These are phyloP conservation scores for Scolanthus callimorphus DNA, from an alignment of 92 coral and sea anemone genomes.

Conservation along the genomic window DNA sequence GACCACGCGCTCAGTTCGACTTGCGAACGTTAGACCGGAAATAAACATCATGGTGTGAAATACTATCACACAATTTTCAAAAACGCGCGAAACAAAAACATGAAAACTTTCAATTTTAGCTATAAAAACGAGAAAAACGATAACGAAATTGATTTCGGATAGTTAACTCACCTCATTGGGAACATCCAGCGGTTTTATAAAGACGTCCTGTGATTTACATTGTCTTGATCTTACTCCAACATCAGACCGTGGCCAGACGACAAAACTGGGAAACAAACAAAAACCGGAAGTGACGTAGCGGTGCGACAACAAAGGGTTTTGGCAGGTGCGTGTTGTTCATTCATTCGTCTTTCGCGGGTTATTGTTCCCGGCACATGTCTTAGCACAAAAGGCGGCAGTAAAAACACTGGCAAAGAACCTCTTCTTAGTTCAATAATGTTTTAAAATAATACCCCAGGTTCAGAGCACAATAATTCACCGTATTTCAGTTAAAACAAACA, in stretches of 20 bases:
- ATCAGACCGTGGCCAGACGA: background rate
- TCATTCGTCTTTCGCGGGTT: background rate
- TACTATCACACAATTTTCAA: no score
- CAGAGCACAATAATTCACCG: background rate
- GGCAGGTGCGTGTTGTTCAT: conserved; percentile 2
- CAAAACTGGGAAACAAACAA: conserved; percentile 4
- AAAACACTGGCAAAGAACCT: background rate
- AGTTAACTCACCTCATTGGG: background rate
- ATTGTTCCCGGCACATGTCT: background rate
- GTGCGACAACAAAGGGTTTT: background rate
- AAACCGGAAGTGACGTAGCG: conserved; percentile 9
- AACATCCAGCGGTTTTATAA: background rate
- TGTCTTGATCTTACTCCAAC: background rate
- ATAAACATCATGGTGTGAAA: no score
- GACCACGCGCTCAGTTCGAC: background rate
- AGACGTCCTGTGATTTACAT: background rate
- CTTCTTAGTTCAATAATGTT: no score
- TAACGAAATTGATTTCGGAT: no score
- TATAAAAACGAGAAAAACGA: no score
- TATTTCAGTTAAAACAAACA: no score
- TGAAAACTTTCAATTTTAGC: no score
- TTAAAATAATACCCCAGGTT: background rate
- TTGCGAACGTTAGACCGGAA: background rate
- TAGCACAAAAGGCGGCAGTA: background rate
- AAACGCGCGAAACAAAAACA: no score